Percentiles rank a stretch among this genome's conserved stretches.
Evolutionary conservation across 2,888 invertebrate species (phyloP).

Genomic region (Scotopteryx bipunctaria): DNA sequence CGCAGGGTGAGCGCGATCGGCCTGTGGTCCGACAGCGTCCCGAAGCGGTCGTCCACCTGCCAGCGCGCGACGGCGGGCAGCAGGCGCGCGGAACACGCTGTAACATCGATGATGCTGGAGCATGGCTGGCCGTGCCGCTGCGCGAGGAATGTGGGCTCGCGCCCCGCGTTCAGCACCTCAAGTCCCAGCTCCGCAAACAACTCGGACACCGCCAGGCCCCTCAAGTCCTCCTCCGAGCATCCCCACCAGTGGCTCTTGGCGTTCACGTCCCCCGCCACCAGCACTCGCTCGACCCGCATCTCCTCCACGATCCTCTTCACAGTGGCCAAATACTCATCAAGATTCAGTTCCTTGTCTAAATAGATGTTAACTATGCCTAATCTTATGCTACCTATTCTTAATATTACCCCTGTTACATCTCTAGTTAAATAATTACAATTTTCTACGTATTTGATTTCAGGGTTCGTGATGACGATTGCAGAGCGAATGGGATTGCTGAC

Average conservation of each 20-base stretch:
- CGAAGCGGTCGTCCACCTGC: not conserved
- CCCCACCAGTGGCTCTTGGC: slow-evolving; percentile 16
- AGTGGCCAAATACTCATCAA: not conserved
- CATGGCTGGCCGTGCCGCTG: not conserved
- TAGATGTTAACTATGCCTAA: not conserved
- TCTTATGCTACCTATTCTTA: not conserved
- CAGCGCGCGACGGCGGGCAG: not conserved
- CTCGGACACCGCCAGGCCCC: not conserved
- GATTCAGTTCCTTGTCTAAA: not conserved
- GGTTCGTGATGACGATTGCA: not conserved
- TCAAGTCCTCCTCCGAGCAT: slow-evolving; percentile 5
- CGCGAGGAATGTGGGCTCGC: not conserved
- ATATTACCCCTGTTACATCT: not conserved
- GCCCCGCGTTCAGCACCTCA: not conserved
- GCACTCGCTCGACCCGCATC: not conserved
- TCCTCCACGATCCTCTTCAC: not conserved
- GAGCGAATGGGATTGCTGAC: not conserved
- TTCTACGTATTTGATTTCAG: not conserved
- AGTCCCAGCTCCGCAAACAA: not conserved
- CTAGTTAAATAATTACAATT: not conserved
- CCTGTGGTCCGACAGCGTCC: not conserved
- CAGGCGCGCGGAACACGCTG: slow-evolving; percentile 13
- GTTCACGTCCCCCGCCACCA: slow-evolving; percentile 6
- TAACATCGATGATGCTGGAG: slow-evolving; percentile 9
- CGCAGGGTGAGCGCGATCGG: not conserved